Percentiles rank a stretch among this genome's conserved stretches.
Evolutionary conservation across 2,888 invertebrate genomes (phyloP).

Genomic region (Cryptocephalus primarius): DNA sequence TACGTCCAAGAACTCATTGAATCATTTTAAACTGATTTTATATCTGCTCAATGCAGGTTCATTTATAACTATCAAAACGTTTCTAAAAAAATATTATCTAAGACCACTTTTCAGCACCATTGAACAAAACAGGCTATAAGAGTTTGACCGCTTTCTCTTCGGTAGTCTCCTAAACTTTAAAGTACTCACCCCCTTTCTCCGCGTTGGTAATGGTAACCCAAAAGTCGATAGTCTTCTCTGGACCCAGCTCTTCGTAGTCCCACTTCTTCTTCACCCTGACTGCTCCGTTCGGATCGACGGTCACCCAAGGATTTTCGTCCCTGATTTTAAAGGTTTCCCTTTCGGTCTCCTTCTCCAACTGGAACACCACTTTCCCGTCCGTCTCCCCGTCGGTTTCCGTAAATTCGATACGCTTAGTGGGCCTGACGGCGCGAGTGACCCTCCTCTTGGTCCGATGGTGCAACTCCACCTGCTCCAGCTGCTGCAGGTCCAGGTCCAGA

Average conservation of each 20-base stretch:
- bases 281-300: constrained; percentile 82
- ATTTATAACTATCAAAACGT: too few species aligned
- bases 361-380: constrained; percentile 80
- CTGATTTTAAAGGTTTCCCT: constrained; percentile 87
- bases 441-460: constrained; percentile 66
- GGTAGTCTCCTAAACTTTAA: not conserved
- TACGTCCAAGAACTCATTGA: too few species aligned
- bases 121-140: too few species aligned
- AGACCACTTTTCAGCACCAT: too few species aligned
- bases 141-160: too few species aligned
- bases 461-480: constrained; percentile 39
- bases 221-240: constrained; percentile 91
- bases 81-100: too few species aligned
- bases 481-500: constrained; percentile 45
- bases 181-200: constrained; percentile 72
- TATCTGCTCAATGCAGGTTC: too few species aligned
- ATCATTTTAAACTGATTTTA: too few species aligned
- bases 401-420: constrained; percentile 88
- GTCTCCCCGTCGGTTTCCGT: constrained; percentile 84
- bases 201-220: constrained; percentile 91
- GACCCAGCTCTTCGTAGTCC: constrained; percentile 91
- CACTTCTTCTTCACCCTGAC: constrained; percentile 92
- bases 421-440: constrained; percentile 82
- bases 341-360: constrained; percentile 83
- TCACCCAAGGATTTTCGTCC: constrained; percentile 90